Conservation (phyloP, 2,113 vertebrate species). For the Cyanistes caeruleus region DNA sequence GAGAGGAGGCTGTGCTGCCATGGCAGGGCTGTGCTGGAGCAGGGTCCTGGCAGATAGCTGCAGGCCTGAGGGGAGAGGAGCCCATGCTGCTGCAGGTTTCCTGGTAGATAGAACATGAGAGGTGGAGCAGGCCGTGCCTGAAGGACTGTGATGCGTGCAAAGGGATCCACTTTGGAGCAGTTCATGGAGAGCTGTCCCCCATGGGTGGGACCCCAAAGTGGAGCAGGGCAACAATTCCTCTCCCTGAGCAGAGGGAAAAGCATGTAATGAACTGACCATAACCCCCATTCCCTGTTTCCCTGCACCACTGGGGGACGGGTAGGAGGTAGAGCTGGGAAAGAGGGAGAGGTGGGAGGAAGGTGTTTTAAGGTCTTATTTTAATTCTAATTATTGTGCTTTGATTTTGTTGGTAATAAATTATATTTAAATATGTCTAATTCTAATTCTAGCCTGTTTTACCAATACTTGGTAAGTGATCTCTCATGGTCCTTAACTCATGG, state of each 20-base stretch:
- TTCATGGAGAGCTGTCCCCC: neutral
- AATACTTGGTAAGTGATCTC: neutral
- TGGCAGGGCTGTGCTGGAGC: neutral
- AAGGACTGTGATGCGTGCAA: neutral
- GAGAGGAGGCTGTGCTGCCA: rapidly evolving
- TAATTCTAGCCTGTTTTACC: neutral
- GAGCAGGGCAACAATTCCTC: neutral
- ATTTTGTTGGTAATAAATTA: neutral
- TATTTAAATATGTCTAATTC: neutral
- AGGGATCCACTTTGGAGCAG: neutral
- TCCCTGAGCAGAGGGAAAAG: neutral
- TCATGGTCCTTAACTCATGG: neutral
- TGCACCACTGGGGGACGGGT: neutral
- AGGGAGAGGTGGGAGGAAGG: neutral
- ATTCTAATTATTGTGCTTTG: neutral
- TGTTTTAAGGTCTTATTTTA: neutral
- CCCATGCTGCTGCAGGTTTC: neutral
- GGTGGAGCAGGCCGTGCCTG: neutral
- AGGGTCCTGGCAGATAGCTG: neutral
- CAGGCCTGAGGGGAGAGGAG: neutral
- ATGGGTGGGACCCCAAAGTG: neutral
- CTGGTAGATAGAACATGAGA: neutral
- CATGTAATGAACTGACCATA: neutral
- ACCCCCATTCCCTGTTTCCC: neutral
- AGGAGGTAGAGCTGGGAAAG: neutral